A percentile compares a stretch with the other conserved stretches of the same genome.
phyloP scores from a whole-genome alignment of 2,888 invertebrate species.

The Drosophila helvetica region DNA sequence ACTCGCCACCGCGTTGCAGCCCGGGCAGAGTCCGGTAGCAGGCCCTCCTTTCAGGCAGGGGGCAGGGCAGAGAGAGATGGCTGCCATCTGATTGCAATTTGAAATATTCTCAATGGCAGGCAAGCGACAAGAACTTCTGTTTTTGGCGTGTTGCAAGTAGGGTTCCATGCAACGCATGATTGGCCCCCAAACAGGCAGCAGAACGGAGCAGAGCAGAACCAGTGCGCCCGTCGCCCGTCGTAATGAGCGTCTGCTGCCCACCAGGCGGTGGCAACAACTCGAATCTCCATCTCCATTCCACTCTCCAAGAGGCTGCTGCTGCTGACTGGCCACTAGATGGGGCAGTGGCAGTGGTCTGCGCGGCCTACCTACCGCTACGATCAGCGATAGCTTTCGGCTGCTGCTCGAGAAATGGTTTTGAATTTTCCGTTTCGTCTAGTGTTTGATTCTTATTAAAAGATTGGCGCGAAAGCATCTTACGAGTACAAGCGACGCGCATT shows the following conservation, averaged over 20 bases:
- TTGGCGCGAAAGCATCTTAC: slow-evolving; percentile 76
- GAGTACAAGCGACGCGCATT: slow-evolving; percentile 49
- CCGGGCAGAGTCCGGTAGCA: slow-evolving; percentile 11
- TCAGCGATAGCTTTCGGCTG: slow-evolving; percentile 74
- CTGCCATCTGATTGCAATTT: slow-evolving; percentile 80
- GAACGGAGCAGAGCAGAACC: slow-evolving; percentile 1
- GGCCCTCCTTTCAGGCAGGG: slow-evolving; percentile 18
- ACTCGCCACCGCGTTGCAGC: slow-evolving; percentile 5
- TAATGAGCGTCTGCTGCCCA: slow-evolving; percentile 60
- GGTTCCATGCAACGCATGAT: slow-evolving; percentile 48
- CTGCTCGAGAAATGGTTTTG: slow-evolving; percentile 80
- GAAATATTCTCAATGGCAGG: slow-evolving; percentile 74
- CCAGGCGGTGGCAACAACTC: slow-evolving; percentile 33
- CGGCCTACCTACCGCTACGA: slow-evolving; percentile 71
- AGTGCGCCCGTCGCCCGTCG: slow-evolving; percentile 51
- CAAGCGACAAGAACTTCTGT: slow-evolving; percentile 77
- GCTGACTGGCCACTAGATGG: background rate
- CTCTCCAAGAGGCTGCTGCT: background rate
- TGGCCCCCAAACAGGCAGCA: slow-evolving; percentile 22
- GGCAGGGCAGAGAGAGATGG: slow-evolving; percentile 54
- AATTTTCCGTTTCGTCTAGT: slow-evolving; percentile 76
- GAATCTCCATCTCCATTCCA: slow-evolving; percentile 34
- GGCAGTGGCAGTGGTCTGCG: background rate
- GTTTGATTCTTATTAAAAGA: slow-evolving; percentile 81
- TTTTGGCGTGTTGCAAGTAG: slow-evolving; percentile 41